Percentiles rank a stretch among this genome's conserved stretches.
Conservation (phyloP, 2,797 vertebrate species). For the Moxostoma hubbsi region DNA sequence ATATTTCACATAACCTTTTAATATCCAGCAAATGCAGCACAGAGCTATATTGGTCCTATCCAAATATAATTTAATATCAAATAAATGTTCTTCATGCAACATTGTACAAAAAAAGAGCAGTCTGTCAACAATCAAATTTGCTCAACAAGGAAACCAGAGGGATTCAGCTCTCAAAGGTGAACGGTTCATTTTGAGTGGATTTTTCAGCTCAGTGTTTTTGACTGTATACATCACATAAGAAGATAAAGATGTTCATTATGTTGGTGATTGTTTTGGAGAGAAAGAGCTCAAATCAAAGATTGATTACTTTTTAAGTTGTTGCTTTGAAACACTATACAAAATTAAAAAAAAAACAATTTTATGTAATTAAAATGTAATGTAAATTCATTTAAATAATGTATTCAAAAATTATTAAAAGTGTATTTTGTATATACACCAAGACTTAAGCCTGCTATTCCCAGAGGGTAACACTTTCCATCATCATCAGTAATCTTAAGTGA, state of each 20-base stretch:
- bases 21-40: neutral
- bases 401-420: too few species aligned
- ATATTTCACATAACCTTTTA: neutral
- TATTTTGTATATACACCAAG: too few species aligned
- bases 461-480: neutral
- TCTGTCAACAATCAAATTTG: neutral
- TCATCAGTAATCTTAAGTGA: neutral
- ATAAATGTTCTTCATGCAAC: neutral
- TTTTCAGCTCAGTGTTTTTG: neutral
- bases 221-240: neutral
- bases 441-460: neutral
- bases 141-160: neutral
- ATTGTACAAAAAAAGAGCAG: neutral
- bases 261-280: too few species aligned
- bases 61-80: neutral
- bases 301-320: too few species aligned
- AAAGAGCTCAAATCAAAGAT: too few species aligned
- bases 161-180: neutral
- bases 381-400: too few species aligned
- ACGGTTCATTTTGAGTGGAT: neutral
- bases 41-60: neutral
- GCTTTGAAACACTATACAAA: too few species aligned
- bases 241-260: too few species aligned
- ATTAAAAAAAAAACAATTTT: too few species aligned
- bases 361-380: too few species aligned